Conservation (phyloP, 2,797 vertebrate species). For the Chaetodon trifasciatus region DNA sequence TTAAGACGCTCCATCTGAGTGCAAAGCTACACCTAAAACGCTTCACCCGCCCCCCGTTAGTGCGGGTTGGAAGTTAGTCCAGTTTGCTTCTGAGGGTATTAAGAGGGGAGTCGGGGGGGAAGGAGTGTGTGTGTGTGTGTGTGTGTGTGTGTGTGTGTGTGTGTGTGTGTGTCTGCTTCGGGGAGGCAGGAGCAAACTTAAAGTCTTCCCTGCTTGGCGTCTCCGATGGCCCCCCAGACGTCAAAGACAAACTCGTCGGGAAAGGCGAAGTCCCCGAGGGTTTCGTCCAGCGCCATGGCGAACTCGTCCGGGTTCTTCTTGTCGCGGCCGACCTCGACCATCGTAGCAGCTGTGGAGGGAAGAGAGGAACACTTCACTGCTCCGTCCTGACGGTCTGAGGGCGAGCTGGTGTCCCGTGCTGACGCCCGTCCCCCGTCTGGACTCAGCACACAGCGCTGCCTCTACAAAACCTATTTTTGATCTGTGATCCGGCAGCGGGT, state of each 20-base stretch:
- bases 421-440: neutral
- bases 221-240: slow-evolving; percentile 96
- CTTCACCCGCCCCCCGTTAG: neutral
- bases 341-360: slow-evolving; percentile 90
- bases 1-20: slow-evolving; percentile 6
- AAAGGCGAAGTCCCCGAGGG: slow-evolving; percentile 97
- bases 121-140: slow-evolving; percentile 4
- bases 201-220: slow-evolving; percentile 90
- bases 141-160: slow-evolving; percentile 8
- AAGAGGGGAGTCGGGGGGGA: slow-evolving; percentile 5
- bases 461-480: neutral
- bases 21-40: slow-evolving; percentile 32
- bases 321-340: slow-evolving; percentile 97
- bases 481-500: neutral
- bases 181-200: slow-evolving; percentile 65
- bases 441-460: neutral
- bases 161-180: neutral
- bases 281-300: slow-evolving; percentile 92
- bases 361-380: neutral
- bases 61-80: slow-evolving; percentile 56
- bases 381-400: neutral
- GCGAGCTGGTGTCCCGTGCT: no score
- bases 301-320: slow-evolving; percentile 97
- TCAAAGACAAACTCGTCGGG: slow-evolving; percentile 98
- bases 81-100: slow-evolving; percentile 43